phyloP scores from a whole-genome alignment of 2,797 vertebrate genomes.

The Strix occidentalis region DNA sequence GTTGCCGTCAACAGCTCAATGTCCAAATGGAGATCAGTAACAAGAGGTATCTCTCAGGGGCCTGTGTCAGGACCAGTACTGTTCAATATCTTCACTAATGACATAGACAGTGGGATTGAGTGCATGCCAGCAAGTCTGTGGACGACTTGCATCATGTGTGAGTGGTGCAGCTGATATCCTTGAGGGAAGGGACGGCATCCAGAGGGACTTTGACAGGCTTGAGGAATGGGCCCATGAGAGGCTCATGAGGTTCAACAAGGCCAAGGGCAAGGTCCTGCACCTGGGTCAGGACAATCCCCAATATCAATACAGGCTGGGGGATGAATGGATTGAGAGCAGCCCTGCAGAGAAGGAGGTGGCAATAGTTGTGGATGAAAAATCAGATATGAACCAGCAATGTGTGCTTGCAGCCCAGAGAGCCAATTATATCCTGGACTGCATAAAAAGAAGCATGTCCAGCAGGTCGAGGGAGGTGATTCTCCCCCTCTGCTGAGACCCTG shows the following conservation, averaged over 20 bases:
- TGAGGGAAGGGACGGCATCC: background rate
- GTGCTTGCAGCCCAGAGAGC: background rate
- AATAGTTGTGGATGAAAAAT: background rate
- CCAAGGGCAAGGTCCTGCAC: background rate
- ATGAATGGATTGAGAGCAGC: background rate
- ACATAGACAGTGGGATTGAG: background rate
- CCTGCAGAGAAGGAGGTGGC: background rate
- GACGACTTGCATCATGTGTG: background rate
- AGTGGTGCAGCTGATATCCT: background rate
- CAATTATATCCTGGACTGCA: background rate
- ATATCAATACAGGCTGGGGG: background rate
- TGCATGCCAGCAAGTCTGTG: no score
- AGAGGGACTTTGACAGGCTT: background rate
- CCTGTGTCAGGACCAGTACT: background rate
- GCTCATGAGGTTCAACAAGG: background rate
- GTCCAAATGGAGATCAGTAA: background rate
- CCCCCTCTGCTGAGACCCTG: background rate
- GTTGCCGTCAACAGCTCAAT: background rate
- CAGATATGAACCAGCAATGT: background rate
- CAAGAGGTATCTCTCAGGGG: background rate
- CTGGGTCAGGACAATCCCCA: background rate
- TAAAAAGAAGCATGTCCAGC: background rate
- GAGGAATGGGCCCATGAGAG: background rate
- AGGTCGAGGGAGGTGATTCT: background rate
- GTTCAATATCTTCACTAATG: background rate